Evolutionary conservation across 2,888 invertebrate genomes (phyloP).

Genomic region (Xestia ashworthii): DNA sequence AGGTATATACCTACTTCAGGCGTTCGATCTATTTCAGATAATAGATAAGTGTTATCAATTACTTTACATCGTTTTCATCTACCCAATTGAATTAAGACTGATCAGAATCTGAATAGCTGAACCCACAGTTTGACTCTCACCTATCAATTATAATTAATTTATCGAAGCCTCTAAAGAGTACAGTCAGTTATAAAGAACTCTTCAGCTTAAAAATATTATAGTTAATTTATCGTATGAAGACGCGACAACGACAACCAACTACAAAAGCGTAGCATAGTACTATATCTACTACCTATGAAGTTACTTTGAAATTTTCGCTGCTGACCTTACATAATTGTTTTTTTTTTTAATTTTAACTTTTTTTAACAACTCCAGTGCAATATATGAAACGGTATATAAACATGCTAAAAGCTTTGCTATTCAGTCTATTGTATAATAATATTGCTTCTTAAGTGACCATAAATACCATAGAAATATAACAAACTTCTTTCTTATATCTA

Average conservation of each 20-base stretch:
- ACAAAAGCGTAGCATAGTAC: too few species aligned
- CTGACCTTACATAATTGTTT: neutral
- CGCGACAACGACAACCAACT: neutral
- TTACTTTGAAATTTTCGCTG: neutral
- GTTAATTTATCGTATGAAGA: neutral
- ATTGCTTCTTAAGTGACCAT: slow-evolving; percentile 27
- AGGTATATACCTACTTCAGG: neutral
- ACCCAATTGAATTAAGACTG: slow-evolving; percentile 2
- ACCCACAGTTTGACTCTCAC: neutral
- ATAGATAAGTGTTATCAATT: slow-evolving; percentile 7
- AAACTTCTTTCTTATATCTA: neutral
- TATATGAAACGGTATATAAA: neutral
- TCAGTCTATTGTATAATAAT: slow-evolving; percentile 35
- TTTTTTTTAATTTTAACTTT: neutral
- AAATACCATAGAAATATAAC: neutral
- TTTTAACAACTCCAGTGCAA: neutral
- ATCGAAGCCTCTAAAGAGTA: slow-evolving; percentile 12
- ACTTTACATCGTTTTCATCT: neutral
- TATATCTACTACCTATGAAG: neutral
- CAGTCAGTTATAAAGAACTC: neutral
- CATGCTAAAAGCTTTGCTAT: neutral
- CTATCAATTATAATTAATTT: neutral
- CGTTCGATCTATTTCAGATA: neutral
- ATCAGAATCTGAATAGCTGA: neutral
- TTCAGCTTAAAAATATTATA: neutral